Evolutionary conservation across 2,797 vertebrate genomes (phyloP).

Genomic region (Xyrichtys novacula): DNA sequence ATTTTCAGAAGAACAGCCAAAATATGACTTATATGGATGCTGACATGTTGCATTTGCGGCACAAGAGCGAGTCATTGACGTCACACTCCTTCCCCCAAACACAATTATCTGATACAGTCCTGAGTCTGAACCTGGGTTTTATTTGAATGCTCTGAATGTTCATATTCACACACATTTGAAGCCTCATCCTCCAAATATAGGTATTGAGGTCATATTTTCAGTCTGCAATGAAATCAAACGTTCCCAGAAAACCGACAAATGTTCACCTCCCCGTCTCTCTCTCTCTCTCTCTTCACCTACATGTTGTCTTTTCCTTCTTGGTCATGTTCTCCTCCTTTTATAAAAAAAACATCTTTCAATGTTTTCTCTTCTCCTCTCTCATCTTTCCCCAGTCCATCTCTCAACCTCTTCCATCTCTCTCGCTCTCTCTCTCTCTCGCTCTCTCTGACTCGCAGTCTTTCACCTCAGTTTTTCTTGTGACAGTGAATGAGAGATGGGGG

Average conservation of each 20-base stretch:
- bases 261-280: constrained; percentile 28
- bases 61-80: too few relatives aligned
- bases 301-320: constrained; percentile 41
- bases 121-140: too few relatives aligned
- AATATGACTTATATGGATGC: too few relatives aligned
- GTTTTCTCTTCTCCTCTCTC: constrained; percentile 16
- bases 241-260: not conserved
- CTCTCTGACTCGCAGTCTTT: constrained; percentile 24
- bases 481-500: constrained; percentile 64
- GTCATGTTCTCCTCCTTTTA: constrained; percentile 21
- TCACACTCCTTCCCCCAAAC: too few relatives aligned
- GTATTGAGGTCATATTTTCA: constrained; percentile 7
- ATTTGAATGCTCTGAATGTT: too few relatives aligned
- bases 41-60: too few relatives aligned
- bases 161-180: not conserved
- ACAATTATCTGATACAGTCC: too few relatives aligned
- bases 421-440: constrained; percentile 3
- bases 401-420: constrained; percentile 25
- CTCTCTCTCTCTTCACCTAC: constrained; percentile 14
- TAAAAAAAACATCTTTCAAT: constrained; percentile 3
- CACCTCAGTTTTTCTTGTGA: constrained; percentile 37
- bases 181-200: not conserved
- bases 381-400: constrained; percentile 30
- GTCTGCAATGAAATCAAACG: not conserved
- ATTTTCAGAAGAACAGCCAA: too few relatives aligned